Base-by-base conservation (phyloP, 2,888 invertebrate genomes). In the Hypercompe scribonia region DNA sequence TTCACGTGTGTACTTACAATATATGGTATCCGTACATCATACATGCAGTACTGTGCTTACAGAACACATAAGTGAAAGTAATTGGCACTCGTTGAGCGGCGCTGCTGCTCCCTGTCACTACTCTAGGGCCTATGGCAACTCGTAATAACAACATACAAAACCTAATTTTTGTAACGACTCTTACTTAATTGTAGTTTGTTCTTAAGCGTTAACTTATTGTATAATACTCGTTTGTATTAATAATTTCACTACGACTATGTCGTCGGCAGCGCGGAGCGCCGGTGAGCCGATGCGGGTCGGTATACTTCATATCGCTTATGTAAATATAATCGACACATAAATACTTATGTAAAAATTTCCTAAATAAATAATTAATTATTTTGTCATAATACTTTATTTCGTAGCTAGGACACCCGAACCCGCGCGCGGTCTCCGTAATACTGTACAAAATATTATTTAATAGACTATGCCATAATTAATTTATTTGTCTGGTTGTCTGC, bases 401-500 rank as follows among this genome's bases (percentile, higher is more conserved):
- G 78, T 81, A 76, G 72, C 73, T 75, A 73, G 73, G 76, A 72
- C 73, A 63, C 76, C 74, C 68, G 72, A 69, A 69, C 78, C 81
- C 70, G 80, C 79, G 84, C 81, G 80, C 76, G 39, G 71, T 21
- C 77, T 75, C 77, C 80, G 78, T 90, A 91, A 90, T 91, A 91
- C 91, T 91, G 91, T 91, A 91, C 87, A 90, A 88, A 87, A 90
- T 85, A 86, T 83, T 63, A 72, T 72, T 68, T n/a, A 66, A 46
- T 70, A 68, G 66, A 71, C 76, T 61, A 72, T 50, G 65, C 71
- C 63, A 68, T 68, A 36, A 68, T 74, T 83, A 78, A 82, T 79
- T 87, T 84, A 85, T 85, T 82, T 83, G 83, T 86, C 79, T 79
- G 78, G 67, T 54, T 70, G 65, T 65, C 31, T 28, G 68, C 58